Evolutionary conservation across 2,797 vertebrate species (phyloP).

Genomic region (Spinibarbus caldwelli): DNA sequence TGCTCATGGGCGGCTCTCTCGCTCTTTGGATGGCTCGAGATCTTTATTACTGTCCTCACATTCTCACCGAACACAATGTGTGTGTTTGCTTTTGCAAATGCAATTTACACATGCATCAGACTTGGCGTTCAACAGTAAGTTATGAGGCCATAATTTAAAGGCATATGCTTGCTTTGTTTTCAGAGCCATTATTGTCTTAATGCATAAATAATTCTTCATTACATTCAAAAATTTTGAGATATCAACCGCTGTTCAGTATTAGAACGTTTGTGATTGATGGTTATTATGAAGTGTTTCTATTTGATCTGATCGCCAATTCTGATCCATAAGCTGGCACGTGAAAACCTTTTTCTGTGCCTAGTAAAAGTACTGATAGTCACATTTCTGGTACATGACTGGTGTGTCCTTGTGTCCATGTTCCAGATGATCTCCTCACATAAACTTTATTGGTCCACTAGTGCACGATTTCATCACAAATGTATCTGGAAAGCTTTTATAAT

Average conservation of each 20-base stretch:
- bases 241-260: background rate
- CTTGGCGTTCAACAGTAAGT: slow-evolving; percentile 21
- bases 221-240: background rate
- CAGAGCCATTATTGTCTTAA: background rate
- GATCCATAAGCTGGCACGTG: background rate
- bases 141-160: background rate
- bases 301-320: slow-evolving; percentile 22
- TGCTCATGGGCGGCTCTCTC: slow-evolving; percentile 29
- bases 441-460: slow-evolving; percentile 2
- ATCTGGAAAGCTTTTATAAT: slow-evolving; percentile 11
- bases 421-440: background rate
- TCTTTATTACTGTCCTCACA: slow-evolving; percentile 32
- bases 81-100: slow-evolving; percentile 37
- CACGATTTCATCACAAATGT: background rate
- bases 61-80: slow-evolving; percentile 24
- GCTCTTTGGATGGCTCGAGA: slow-evolving; percentile 16
- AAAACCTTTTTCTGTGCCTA: background rate
- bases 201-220: background rate
- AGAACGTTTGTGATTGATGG: background rate
- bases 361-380: background rate
- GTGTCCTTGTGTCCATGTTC: background rate
- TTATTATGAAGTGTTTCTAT: background rate
- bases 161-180: background rate
- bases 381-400: background rate
- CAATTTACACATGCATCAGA: slow-evolving; percentile 45